Conservation (phyloP, 2,113 vertebrate genomes). For the Clarias macrocephalus region DNA sequence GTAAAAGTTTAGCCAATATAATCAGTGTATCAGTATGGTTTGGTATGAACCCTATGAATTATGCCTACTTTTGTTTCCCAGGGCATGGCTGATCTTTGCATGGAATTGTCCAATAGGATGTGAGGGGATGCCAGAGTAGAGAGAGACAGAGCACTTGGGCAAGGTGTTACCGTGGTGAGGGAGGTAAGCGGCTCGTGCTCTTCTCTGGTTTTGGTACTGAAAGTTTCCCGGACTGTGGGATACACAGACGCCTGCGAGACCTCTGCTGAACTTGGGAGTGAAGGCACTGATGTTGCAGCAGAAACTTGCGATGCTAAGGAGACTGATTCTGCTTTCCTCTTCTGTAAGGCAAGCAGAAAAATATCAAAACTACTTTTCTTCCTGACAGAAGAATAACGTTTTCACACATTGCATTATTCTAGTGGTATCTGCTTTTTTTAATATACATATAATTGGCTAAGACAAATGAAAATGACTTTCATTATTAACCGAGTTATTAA, state of each 20-base stretch:
- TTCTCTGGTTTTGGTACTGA: constrained; percentile 68
- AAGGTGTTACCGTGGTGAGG: constrained; percentile 67
- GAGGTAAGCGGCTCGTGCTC: constrained; percentile 72
- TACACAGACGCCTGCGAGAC: constrained; percentile 81
- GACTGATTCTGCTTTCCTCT: constrained; percentile 85
- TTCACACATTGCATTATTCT: not conserved
- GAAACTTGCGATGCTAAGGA: constrained; percentile 74
- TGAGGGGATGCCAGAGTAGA: not conserved
- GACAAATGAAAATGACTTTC: not conserved
- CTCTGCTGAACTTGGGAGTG: constrained; percentile 76
- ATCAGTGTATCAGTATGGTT: no score
- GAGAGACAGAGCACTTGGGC: not conserved
- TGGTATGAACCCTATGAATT: no score
- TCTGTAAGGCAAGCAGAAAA: constrained; percentile 70
- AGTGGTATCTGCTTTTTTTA: not conserved
- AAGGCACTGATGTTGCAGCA: constrained; percentile 77
- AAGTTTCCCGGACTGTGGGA: constrained; percentile 75
- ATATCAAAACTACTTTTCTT: constrained; percentile 10
- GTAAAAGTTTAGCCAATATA: no score
- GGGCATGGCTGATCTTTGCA: no score
- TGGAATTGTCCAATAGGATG: not conserved
- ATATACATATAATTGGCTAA: not conserved
- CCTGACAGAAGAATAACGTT: not conserved
- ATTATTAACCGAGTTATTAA: no score
- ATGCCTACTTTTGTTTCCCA: no score